Conservation (phyloP, 2,113 vertebrate species). For the Lamprotornis superbus region DNA sequence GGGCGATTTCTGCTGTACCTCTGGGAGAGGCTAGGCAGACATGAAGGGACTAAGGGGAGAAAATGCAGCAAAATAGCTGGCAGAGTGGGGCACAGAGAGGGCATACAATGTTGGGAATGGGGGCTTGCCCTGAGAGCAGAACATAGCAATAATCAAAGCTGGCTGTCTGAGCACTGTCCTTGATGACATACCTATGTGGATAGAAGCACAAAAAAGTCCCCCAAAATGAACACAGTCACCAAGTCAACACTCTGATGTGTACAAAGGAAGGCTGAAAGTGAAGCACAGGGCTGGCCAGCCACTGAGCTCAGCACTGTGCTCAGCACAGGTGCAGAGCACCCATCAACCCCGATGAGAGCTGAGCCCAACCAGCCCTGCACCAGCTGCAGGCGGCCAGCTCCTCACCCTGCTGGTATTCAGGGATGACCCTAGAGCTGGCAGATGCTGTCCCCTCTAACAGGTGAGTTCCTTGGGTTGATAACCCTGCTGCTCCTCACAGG, state of each 20-base stretch:
- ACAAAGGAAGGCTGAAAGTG: background rate
- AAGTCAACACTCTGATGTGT: background rate
- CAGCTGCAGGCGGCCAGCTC: background rate
- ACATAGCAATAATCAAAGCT: background rate
- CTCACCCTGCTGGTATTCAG: background rate
- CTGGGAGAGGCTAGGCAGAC: background rate
- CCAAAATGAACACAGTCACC: background rate
- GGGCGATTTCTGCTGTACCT: background rate
- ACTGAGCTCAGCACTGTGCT: background rate
- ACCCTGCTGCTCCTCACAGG: background rate
- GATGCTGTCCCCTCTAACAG: background rate
- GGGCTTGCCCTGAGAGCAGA: background rate
- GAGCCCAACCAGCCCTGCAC: background rate
- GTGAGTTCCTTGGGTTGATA: background rate
- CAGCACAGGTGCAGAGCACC: background rate
- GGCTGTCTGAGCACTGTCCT: background rate
- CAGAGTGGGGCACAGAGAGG: background rate
- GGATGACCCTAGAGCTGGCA: background rate
- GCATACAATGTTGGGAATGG: background rate
- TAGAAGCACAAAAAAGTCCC: background rate
- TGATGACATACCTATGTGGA: background rate
- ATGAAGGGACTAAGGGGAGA: accelerated
- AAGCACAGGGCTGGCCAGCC: background rate
- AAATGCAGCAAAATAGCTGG: background rate
- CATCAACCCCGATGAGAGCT: accelerated